These are phyloP conservation scores for Platichthys stellatus DNA, from an alignment of 2,113 vertebrate species.

Conservation along the genomic window DNA sequence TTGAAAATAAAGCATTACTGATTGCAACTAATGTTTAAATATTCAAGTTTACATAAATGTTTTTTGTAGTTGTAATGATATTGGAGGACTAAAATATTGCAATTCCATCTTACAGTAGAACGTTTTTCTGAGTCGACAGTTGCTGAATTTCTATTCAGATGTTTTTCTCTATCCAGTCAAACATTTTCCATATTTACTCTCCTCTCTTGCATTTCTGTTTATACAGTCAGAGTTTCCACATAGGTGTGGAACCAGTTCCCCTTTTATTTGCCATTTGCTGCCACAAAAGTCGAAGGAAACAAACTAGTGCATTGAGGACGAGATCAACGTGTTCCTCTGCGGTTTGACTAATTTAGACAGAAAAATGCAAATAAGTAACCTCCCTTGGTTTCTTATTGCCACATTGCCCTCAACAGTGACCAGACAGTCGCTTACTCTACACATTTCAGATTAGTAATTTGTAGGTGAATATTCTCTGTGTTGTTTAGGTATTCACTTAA, in stretches of 20 bases:
- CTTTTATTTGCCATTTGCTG: constrained; percentile 4
- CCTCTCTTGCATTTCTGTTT: constrained; percentile 1
- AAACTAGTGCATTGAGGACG: not conserved
- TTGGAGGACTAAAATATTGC: too few species aligned
- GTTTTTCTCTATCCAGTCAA: constrained; percentile 13
- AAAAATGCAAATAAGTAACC: not conserved
- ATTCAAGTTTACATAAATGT: too few species aligned
- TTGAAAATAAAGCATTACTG: too few species aligned
- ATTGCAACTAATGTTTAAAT: too few species aligned
- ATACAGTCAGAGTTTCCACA: constrained; percentile 35
- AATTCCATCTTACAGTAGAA: too few species aligned
- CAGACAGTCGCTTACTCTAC: not conserved
- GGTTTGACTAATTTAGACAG: not conserved
- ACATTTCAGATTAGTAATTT: not conserved
- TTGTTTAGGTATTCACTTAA: not conserved
- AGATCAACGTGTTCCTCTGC: not conserved
- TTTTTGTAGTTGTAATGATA: too few species aligned
- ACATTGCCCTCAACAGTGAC: not conserved
- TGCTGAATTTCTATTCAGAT: too few species aligned
- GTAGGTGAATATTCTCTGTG: not conserved
- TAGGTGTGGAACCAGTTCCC: constrained; percentile 8
- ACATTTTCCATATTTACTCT: constrained; percentile 20
- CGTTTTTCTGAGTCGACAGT: too few species aligned
- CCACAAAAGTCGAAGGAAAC: not conserved
- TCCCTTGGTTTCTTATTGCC: not conserved